phyloP scores from a whole-genome alignment of 2,797 vertebrate genomes.

The Thaleichthys pacificus region DNA sequence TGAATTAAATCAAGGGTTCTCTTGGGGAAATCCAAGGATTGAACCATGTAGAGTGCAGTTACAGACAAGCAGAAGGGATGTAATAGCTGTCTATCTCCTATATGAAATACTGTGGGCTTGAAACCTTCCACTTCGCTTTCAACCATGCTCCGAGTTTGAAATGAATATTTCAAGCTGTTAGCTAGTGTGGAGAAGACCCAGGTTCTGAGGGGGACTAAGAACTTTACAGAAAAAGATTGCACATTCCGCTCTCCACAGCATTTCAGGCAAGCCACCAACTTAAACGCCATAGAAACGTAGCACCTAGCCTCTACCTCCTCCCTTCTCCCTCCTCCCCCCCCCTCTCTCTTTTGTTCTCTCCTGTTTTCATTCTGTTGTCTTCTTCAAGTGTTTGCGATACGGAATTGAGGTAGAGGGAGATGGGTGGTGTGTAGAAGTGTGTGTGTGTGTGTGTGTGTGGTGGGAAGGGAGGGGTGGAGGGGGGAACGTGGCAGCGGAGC shows the following conservation, averaged over 20 bases:
- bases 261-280: slow-evolving; percentile 21
- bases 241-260: background rate
- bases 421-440: too few relatives aligned
- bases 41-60: too few relatives aligned
- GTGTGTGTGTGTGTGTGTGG: too few relatives aligned
- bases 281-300: slow-evolving; percentile 26
- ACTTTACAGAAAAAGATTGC: background rate
- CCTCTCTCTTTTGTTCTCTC: slow-evolving; percentile 36
- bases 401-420: slow-evolving; percentile 30
- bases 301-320: slow-evolving; percentile 17
- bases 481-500: slow-evolving; percentile 37
- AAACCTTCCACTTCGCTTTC: background rate
- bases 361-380: slow-evolving; percentile 50
- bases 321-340: background rate
- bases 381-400: slow-evolving; percentile 61
- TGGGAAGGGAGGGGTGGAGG: slow-evolving; percentile 36
- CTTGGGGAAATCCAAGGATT: too few relatives aligned
- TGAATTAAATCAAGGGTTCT: too few relatives aligned
- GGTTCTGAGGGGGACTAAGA: background rate
- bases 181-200: background rate
- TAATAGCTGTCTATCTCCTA: too few relatives aligned
- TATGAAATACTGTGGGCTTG: too few relatives aligned
- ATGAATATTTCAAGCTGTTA: slow-evolving; percentile 11
- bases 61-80: too few relatives aligned
- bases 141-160: background rate